These are phyloP conservation scores for Sebastes schlegelii DNA, from an alignment of 2,113 vertebrate species.

Conservation along the genomic window DNA sequence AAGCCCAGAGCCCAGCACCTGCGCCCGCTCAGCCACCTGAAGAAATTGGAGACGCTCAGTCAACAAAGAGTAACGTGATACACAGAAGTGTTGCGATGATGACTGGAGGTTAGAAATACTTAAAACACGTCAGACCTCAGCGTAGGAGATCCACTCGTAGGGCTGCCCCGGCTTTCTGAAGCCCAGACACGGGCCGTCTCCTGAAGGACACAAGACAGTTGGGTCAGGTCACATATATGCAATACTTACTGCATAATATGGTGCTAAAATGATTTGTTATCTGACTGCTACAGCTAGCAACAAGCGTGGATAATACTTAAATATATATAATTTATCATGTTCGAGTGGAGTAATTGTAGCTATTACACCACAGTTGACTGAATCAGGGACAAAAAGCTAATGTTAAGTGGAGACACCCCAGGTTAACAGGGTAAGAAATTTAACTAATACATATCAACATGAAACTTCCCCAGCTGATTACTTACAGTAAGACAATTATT, in stretches of 20 bases:
- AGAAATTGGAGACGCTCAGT: constrained; percentile 7
- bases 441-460: no score
- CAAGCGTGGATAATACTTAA: no score
- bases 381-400: neutral
- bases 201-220: constrained; percentile 58
- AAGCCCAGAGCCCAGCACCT: constrained; percentile 83
- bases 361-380: neutral
- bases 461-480: no score
- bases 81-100: neutral
- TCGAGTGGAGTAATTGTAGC: neutral
- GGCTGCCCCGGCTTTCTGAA: constrained; percentile 82
- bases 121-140: constrained; percentile 73
- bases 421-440: no score
- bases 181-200: constrained; percentile 82
- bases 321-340: neutral
- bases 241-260: no score
- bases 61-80: neutral
- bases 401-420: neutral
- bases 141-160: constrained; percentile 87
- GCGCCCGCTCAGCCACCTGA: constrained; percentile 82
- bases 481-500: no score
- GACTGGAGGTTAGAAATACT: neutral
- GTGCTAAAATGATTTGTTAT: no score
- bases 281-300: no score
- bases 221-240: neutral